phyloP scores from a whole-genome alignment of 1,140 invertebrate species.

The Pseudomyrmex sp. region DNA sequence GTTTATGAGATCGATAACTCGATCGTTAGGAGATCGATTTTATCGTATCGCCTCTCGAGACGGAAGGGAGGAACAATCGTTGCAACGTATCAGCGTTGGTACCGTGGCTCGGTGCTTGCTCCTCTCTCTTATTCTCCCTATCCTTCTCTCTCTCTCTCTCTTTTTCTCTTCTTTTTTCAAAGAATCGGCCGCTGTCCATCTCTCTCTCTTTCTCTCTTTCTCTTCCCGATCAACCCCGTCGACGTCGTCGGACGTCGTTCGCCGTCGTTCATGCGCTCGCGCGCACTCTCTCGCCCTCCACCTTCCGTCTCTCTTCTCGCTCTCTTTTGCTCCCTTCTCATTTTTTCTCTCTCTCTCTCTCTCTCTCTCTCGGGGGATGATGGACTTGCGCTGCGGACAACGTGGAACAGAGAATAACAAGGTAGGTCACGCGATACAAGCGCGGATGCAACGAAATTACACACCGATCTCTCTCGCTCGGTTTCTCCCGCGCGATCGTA shows the following conservation, averaged over 20 bases:
- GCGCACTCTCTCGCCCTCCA: conserved; percentile 40
- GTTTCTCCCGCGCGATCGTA: conserved; percentile 52
- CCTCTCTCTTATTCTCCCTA: conserved; percentile 24
- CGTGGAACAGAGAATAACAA: conserved; percentile 71
- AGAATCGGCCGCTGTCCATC: conserved; percentile 38
- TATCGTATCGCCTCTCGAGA: conserved; percentile 68
- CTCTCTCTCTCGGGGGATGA: conserved; percentile 53
- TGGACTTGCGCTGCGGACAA: conserved; percentile 66
- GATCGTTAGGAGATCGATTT: conserved; percentile 71
- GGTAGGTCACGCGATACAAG: conserved; percentile 70
- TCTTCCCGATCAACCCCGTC: conserved; percentile 42
- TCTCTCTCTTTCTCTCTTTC: conserved; percentile 46
- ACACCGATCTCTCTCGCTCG: conserved; percentile 44
- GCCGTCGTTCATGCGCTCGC: conserved; percentile 53
- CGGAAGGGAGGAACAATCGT: conserved; percentile 67
- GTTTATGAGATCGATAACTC: conserved; percentile 74
- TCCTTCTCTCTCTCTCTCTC: conserved; percentile 48
- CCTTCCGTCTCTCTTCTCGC: not conserved
- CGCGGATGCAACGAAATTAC: conserved; percentile 69
- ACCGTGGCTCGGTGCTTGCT: conserved; percentile 46
- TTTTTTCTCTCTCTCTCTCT: not conserved
- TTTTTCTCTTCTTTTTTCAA: conserved; percentile 28
- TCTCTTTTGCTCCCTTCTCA: not conserved
- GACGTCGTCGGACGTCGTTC: conserved; percentile 16
- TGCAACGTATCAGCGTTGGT: conserved; percentile 66